phyloP scores from a whole-genome alignment of 2,888 invertebrate genomes.

The Idaea straminata region DNA sequence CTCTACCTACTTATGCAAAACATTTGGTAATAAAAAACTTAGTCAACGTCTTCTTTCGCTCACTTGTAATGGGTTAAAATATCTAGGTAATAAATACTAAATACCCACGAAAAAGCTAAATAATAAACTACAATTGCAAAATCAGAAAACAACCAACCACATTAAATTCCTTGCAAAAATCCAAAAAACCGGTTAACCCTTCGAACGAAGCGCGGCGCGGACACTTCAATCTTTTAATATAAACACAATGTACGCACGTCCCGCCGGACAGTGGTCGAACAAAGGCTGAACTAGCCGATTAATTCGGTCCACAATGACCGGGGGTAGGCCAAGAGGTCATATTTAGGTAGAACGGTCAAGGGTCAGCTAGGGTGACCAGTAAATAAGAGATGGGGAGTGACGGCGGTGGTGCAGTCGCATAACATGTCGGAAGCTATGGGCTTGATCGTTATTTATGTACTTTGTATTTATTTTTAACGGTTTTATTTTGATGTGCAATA shows the following conservation, averaged over 20 bases:
- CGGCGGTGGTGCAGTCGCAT: constrained; percentile 57
- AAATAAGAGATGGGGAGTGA: constrained; percentile 75
- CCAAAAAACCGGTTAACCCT: constrained; percentile 45
- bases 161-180: constrained; percentile 36
- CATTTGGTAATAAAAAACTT: constrained; percentile 28
- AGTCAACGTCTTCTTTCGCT: too few species aligned
- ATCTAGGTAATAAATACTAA: neutral
- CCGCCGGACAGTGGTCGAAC: constrained; percentile 66
- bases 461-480: constrained; percentile 27
- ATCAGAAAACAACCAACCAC: constrained; percentile 16
- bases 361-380: constrained; percentile 71
- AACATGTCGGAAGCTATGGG: constrained; percentile 65
- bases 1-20: too few species aligned
- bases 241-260: constrained; percentile 60
- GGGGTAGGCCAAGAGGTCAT: constrained; percentile 71
- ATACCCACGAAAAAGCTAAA: neutral
- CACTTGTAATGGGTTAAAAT: neutral
- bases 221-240: constrained; percentile 73
- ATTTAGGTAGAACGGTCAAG: constrained; percentile 76
- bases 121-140: neutral
- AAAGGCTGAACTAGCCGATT: constrained; percentile 73
- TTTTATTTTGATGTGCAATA: constrained; percentile 12
- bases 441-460: constrained; percentile 60
- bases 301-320: constrained; percentile 72
- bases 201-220: constrained; percentile 41